Base-by-base conservation (phyloP, 92 coral and sea anemone genomes). In the Phymanthus crucifer region DNA sequence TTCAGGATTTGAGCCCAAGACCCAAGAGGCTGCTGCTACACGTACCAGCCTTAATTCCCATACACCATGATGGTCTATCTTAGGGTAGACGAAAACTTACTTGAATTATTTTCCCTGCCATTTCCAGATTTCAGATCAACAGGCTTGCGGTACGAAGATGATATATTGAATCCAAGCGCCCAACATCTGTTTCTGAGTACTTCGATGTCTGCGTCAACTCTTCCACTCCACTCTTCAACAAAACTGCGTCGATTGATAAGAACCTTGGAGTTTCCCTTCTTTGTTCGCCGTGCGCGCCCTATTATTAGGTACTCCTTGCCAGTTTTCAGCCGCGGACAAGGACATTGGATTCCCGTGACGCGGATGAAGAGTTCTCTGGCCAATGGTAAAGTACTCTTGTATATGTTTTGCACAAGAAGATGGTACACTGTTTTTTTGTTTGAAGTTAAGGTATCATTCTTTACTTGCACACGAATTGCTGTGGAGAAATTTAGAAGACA, bases 301-400 rank as follows among this genome's bases (percentile, higher is more conserved):
- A 89, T 86, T 0, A 89, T 43, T 21, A 89, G 82, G 45, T 89
- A 89, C 37, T 83, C 72, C 40, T 86, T 89, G 0, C 85, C 85
- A 70, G 85, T 82, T 23, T 61, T 47, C 27, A 89, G 72, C 1
- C 67, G 19, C 0, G 90, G 93, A 61, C 93, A 89, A 1, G 86
- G 85, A 19, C 85, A 81, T 18, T 43, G 32, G 26, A 27, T 12
- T 23, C 78, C 85, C n/a, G 78, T 66, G 48, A 38, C 78, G 14
- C 85, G 85, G 40, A 81, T 57, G 64, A 57, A 40, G 31, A 81
- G 33, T 18, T 43, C 46, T 7, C n/a, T 65, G 17, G 86, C 74
- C 5, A 82, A 45, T 26, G n/a, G 58, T 40, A 13, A 21, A 3
- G 72, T 48, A 35, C 70, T 54, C 45, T 74, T 82, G 80, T 57